These are phyloP conservation scores for Labeo rohita DNA, from an alignment of 2,113 vertebrate genomes.

Conservation along the genomic window DNA sequence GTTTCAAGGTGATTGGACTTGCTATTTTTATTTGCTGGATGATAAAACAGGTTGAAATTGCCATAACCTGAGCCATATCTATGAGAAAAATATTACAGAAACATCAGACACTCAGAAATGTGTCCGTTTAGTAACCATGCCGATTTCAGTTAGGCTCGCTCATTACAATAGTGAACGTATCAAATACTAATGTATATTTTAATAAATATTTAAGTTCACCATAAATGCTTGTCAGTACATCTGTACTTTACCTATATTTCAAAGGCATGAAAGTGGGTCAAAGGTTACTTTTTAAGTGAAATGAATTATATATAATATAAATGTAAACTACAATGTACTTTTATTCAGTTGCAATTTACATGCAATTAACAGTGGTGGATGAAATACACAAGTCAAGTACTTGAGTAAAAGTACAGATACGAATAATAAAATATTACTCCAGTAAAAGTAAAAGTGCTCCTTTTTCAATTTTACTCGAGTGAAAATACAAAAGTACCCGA, in stretches of 20 bases:
- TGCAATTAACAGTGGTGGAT: background rate
- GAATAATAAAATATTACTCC: too few species aligned
- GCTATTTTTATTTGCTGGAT: constrained; percentile 7
- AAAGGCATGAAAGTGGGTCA: background rate
- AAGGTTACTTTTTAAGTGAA: too few species aligned
- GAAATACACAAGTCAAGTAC: too few species aligned
- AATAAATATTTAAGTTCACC: background rate
- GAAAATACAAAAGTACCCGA: too few species aligned
- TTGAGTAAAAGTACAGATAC: too few species aligned
- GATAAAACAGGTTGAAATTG: background rate
- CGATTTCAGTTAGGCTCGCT: background rate
- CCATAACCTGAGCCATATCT: background rate
- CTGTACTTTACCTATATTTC: background rate
- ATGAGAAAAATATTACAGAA: background rate
- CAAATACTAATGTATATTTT: background rate
- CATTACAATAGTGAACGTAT: background rate
- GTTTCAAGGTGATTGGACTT: background rate
- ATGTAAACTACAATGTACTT: background rate
- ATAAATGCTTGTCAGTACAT: background rate
- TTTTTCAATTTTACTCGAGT: too few species aligned
- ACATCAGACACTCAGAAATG: background rate
- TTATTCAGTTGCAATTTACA: background rate
- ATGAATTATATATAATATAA: background rate
- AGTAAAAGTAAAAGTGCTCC: too few species aligned
- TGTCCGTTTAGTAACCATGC: background rate